Evolutionary conservation across 2,113 vertebrate genomes (phyloP).

Genomic region (Poicephalus meyeri): DNA sequence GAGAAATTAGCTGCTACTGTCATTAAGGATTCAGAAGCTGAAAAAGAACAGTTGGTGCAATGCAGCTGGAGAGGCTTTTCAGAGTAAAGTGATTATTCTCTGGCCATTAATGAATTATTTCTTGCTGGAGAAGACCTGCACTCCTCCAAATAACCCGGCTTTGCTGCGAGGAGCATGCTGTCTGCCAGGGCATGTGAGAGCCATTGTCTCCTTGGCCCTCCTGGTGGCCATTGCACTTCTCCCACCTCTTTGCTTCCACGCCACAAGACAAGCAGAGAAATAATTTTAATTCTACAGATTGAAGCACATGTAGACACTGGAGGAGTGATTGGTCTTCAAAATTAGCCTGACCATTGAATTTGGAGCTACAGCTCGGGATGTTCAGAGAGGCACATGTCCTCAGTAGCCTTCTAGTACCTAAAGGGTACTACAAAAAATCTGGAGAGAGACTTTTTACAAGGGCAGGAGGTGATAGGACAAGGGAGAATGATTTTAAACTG

Average conservation of each 20-base stretch:
- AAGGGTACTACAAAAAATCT: rapidly evolving
- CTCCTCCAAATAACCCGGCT: slow-evolving; percentile 70
- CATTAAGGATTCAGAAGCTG: slow-evolving; percentile 66
- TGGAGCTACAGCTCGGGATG: neutral
- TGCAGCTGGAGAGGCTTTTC: slow-evolving; percentile 74
- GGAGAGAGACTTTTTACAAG: neutral
- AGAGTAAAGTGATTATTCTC: slow-evolving; percentile 71
- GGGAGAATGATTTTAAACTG: neutral
- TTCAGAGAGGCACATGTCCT: neutral
- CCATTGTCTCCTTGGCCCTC: neutral
- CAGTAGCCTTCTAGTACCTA: neutral
- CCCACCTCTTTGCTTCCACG: neutral
- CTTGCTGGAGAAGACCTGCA: slow-evolving; percentile 64
- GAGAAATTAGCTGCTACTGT: slow-evolving; percentile 63
- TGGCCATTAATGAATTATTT: slow-evolving; percentile 76
- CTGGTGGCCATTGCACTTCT: neutral
- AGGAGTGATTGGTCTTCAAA: neutral
- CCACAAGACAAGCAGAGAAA: neutral
- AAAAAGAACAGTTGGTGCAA: slow-evolving; percentile 76
- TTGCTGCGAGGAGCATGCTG: neutral
- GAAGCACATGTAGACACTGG: neutral
- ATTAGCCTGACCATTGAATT: neutral
- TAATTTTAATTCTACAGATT: neutral
- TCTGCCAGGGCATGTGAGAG: neutral
- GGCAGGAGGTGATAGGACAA: neutral